Evolutionary conservation across 1,140 invertebrate species (phyloP).

Genomic region (Eufriesea mexicana): DNA sequence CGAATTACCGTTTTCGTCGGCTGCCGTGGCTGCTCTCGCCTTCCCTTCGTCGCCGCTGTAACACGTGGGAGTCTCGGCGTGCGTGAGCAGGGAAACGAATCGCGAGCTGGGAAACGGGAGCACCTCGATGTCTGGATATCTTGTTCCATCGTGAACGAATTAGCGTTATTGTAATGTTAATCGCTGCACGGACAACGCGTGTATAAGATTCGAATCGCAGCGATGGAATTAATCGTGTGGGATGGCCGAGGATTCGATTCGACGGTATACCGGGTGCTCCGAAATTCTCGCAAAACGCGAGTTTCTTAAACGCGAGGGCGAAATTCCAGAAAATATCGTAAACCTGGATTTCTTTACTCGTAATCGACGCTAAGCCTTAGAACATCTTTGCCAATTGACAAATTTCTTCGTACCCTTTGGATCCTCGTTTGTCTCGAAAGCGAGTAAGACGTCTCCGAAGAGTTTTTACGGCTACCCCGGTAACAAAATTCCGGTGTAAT

Average conservation of each 20-base stretch:
- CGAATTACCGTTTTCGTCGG: conserved; percentile 19
- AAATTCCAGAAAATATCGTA: neutral
- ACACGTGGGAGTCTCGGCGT: neutral
- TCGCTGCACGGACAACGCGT: neutral
- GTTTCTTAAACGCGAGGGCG: neutral
- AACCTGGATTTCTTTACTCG: too few species aligned
- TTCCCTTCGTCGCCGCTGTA: neutral
- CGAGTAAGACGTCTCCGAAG: too few species aligned
- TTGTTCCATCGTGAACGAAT: neutral
- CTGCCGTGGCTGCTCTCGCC: neutral
- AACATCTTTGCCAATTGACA: too few species aligned
- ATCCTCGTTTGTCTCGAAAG: too few species aligned
- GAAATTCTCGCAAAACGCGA: neutral
- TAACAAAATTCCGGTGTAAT: too few species aligned
- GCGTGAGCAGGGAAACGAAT: neutral
- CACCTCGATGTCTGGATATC: neutral
- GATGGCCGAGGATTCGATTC: neutral
- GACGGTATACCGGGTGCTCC: neutral
- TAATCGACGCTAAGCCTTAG: too few species aligned
- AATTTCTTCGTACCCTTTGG: too few species aligned
- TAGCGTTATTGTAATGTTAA: neutral
- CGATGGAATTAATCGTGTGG: neutral
- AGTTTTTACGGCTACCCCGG: too few species aligned
- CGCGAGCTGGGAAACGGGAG: neutral
- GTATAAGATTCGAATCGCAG: neutral